Conservation (phyloP, 2,888 invertebrate genomes). For the Pterobdella sp. region DNA sequence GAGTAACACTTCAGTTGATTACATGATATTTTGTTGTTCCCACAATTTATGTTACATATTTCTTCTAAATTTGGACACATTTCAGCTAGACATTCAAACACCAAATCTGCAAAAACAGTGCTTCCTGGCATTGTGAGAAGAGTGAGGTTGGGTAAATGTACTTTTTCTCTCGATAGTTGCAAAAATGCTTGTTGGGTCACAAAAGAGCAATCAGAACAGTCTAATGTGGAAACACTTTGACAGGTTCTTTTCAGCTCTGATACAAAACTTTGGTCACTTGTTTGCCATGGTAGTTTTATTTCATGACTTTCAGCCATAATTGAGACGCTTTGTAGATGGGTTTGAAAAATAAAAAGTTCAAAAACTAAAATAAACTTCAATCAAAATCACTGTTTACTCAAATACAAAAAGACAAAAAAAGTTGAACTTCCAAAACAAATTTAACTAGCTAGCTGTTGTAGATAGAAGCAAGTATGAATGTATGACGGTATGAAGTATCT, state of each 20-base stretch:
- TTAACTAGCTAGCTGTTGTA: too few relatives aligned
- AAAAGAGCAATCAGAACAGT: slow-evolving; percentile 34
- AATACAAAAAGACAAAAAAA: not conserved
- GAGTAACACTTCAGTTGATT: slow-evolving; percentile 34
- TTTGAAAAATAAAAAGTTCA: not conserved
- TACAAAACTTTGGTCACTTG: slow-evolving; percentile 16
- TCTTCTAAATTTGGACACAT: slow-evolving; percentile 33
- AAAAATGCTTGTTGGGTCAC: slow-evolving; percentile 33
- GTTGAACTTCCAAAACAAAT: too few relatives aligned
- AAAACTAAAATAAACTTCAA: not conserved
- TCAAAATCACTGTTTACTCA: not conserved
- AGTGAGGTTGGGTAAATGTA: slow-evolving; percentile 30
- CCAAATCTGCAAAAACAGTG: slow-evolving; percentile 29
- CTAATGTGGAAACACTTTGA: slow-evolving; percentile 31
- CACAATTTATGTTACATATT: slow-evolving; percentile 34
- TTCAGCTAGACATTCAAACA: slow-evolving; percentile 33
- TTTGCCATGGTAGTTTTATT: slow-evolving; percentile 22
- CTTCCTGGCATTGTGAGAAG: slow-evolving; percentile 32
- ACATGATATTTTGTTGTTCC: slow-evolving; percentile 35
- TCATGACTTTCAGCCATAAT: not conserved
- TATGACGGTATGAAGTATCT: too few relatives aligned
- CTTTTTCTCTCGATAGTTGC: slow-evolving; percentile 29
- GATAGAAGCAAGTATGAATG: too few relatives aligned
- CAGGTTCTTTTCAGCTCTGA: not conserved
- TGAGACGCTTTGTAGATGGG: too few relatives aligned